Base-by-base conservation (phyloP, 2,888 invertebrate genomes). In the Antheraea yamamai region DNA sequence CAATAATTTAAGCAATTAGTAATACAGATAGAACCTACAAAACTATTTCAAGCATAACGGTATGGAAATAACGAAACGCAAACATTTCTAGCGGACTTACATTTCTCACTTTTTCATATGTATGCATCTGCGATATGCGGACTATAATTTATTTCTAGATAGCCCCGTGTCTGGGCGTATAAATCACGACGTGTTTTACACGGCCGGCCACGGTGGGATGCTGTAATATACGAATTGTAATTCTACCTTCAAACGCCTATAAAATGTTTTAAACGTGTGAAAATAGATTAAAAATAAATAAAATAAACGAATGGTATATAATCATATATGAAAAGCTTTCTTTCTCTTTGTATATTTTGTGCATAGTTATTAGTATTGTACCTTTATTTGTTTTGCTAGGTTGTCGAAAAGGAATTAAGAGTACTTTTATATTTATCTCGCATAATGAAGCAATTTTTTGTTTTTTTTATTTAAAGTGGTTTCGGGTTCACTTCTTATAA, bases 121-220 rank as follows among this genome's bases (percentile, higher is more conserved):
- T 85, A 86, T 90, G 90, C 91, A 89, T 87, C 87, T 84, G 84
- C 81, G 84, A 84, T 84, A 85, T 84, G 87, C 86, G 85, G 85
- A 85, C 85, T 85, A 88, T 92, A 91, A 91, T 90, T 91, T 91
- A 92, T 92, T 89, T 87, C 79, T 72, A 88, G 92, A 89, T 91
- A 89, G 89, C 89, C 87, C 86, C 70, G 70, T 70, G 87, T 81
- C 86, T 87, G 87, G 83, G 78, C 83, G 84, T 88, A 92, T 92
- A 92, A 92, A 92, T 93, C 93, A 92, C 87, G 83, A 74, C 75
- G 84, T 80, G 88, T 90, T 91, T 91, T 90, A 90, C 88, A 88
- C 88, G 73, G 39, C 20, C 26, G 26, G 61, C 51, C 64, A 58
- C 58, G 68, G 35, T 72, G 68, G 47, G 61, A 47, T 55, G 6